These are phyloP conservation scores for Dasyurus viverrinus DNA, from an alignment of 2,113 vertebrate genomes.

Conservation along the genomic window DNA sequence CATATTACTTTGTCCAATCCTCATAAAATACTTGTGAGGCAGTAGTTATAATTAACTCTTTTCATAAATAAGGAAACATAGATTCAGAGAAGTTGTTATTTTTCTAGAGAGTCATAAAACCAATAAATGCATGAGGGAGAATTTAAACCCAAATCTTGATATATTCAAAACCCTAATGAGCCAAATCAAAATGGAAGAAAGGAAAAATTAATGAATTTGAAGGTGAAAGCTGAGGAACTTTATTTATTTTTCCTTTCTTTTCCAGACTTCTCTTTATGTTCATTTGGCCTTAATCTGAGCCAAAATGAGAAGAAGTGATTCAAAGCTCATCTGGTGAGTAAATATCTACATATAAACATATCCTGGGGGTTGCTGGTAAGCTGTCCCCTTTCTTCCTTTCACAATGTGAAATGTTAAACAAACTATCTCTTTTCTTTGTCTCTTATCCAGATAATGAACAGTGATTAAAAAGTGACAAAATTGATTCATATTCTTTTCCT, in stretches of 20 bases:
- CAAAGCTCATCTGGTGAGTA: not conserved
- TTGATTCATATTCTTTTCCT: not conserved
- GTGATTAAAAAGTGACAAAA: not conserved
- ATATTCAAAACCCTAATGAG: not conserved
- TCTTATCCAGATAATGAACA: constrained; percentile 8
- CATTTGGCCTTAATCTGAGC: not conserved
- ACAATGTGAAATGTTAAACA: not conserved
- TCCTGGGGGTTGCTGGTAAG: not conserved
- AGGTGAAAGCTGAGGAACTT: not conserved
- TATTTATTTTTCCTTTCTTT: not conserved
- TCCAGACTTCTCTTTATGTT: not conserved
- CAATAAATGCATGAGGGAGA: not conserved
- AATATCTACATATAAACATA: not conserved
- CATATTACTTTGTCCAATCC: not conserved
- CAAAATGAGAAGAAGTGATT: not conserved
- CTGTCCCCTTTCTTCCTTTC: not conserved
- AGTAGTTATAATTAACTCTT: not conserved
- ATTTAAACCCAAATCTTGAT: not conserved
- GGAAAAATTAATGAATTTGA: not conserved
- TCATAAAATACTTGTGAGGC: not conserved
- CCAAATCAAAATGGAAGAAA: not conserved
- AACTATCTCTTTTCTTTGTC: not conserved
- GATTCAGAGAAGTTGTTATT: not conserved
- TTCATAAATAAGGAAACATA: not conserved
- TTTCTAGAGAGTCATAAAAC: not conserved